These are phyloP conservation scores for Sylvia borin DNA, from an alignment of 2,797 vertebrate genomes.

Conservation along the genomic window DNA sequence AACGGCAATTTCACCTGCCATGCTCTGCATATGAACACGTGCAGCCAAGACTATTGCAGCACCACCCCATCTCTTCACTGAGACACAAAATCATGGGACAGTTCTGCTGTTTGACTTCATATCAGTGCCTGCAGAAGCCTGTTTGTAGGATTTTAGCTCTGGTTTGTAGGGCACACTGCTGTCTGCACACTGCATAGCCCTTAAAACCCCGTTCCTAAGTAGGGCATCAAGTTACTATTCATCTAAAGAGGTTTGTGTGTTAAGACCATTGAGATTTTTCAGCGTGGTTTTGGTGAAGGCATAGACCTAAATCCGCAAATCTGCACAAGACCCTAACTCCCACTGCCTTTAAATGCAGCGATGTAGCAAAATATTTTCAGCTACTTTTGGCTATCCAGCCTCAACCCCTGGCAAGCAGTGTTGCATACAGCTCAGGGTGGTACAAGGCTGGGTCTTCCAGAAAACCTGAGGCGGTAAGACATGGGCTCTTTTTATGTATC, in stretches of 20 bases:
- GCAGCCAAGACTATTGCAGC: background rate
- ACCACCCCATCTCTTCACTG: background rate
- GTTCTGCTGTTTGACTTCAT: background rate
- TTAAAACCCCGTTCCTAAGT: background rate
- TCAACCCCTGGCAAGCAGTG: background rate
- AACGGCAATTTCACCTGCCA: background rate
- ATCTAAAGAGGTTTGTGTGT: slow-evolving; percentile 42
- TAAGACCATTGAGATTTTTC: slow-evolving; percentile 50
- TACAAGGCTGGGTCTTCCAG: background rate
- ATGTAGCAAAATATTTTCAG: background rate
- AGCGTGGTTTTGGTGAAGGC: background rate
- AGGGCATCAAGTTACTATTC: background rate
- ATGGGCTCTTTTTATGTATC: background rate
- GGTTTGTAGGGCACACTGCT: background rate
- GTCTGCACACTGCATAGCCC: background rate
- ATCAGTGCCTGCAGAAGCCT: background rate
- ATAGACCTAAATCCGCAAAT: background rate
- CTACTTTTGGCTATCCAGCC: background rate
- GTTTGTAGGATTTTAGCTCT: background rate
- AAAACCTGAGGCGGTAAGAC: background rate
- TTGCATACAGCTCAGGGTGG: background rate
- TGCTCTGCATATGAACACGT: background rate
- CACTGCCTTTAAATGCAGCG: background rate
- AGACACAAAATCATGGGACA: background rate
- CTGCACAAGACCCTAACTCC: background rate